phyloP scores from a whole-genome alignment of 2,797 vertebrate species.

The Calcarius lapponicus region DNA sequence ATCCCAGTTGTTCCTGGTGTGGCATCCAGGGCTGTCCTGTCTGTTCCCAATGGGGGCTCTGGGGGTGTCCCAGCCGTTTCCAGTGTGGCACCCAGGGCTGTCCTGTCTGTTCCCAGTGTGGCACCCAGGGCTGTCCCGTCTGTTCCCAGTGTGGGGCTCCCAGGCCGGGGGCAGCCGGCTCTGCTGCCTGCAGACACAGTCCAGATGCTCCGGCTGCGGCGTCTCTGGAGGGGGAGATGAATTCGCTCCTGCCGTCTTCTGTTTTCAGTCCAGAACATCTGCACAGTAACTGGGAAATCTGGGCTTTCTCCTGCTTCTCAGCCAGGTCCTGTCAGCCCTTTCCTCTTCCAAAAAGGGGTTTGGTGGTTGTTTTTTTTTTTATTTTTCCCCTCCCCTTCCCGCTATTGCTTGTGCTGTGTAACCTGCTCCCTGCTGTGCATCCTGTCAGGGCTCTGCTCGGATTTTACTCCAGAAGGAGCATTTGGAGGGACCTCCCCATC shows the following conservation, averaged over 20 bases:
- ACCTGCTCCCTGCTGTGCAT: conserved; percentile 39
- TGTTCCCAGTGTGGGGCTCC: background rate
- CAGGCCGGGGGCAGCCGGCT: accelerated
- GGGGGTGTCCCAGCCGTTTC: no score
- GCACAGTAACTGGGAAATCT: conserved; percentile 63
- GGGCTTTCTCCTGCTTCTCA: conserved; percentile 60
- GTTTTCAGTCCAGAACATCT: conserved; percentile 69
- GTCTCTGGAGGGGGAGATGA: conserved; percentile 40
- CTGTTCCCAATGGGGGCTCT: no score
- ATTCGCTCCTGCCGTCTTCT: conserved; percentile 49
- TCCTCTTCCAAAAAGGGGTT: conserved; percentile 51
- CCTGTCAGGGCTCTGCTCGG: background rate
- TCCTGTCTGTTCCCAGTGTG: accelerated
- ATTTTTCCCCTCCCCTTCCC: background rate
- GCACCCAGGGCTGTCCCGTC: background rate
- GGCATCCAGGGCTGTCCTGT: no score
- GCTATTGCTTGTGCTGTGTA: background rate
- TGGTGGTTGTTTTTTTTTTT: background rate
- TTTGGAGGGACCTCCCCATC: background rate
- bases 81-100: accelerated
- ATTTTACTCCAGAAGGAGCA: background rate
- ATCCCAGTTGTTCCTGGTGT: no score
- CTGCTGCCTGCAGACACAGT: conserved; percentile 38
- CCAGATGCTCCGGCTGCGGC: conserved; percentile 52
- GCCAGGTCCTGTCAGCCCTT: conserved; percentile 57